Base-by-base conservation (phyloP, 2,797 vertebrate species). In the Helarctos malayanus region DNA sequence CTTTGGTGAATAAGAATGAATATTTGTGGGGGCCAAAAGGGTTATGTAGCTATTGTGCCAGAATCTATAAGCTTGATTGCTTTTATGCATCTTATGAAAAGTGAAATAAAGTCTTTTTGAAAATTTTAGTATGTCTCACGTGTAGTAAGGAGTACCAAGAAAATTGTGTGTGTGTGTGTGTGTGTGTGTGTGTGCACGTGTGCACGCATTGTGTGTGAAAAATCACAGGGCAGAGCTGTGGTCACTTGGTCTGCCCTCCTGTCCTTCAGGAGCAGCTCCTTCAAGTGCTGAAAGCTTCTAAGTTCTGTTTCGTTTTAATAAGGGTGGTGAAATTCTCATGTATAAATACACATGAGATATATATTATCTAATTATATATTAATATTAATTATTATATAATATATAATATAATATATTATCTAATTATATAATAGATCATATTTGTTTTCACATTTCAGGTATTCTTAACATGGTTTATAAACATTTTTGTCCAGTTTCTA, bases 71-170 rank as follows among this genome's bases (percentile, higher is more conserved):
- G 16, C 25, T 89, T 29, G 49, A 89, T 35, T 68, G 27, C 25
- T 94, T 92, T 79, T 69, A n/a, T 63, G 21, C n/a, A 41, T 92
- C 18, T 76, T 94, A 41, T 8, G 73, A 32, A 95, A 79, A 91
- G 14, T 84, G 29, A 90, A 89, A 76, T 84, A 27, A 57, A 89
- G 12, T 14, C 3, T 56, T 83, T 95, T 68, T 49, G 45, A 84
- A 95, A 86, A 81, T 49, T 69, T 81, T 87, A 92, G 16, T 76
- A 7, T 69, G 2, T 93, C 16, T 91, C 12, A 57, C 95, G 83
- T 96, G 38, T 38, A 41, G 87, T 84, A 56, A 82, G 35, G 45
- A 89, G 7, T 81, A 13, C 59, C 75, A 96, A 68, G 73, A 65
- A 97, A 94, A 69, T 0, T 52, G 35, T 76, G 7, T 65, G 54